Evolutionary conservation across 64 coral and sea anemone genomes (phyloP), one percentile per base, ranked within the genome.

Genomic region (Astreopora myriophthalma): DNA sequence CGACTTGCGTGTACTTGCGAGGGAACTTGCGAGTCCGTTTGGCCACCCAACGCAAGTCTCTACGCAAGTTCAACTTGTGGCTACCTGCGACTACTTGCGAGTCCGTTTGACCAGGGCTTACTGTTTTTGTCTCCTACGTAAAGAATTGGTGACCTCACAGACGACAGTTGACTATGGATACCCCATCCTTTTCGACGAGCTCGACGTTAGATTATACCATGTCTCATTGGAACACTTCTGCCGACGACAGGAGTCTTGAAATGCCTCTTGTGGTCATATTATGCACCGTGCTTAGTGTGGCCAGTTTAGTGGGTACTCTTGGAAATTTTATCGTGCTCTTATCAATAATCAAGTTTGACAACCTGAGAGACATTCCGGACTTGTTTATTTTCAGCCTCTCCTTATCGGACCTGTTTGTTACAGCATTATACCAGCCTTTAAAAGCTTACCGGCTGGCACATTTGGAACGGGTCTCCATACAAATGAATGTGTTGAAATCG

Each of bases 341-440:
- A 1, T 63, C 79, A 57, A 65, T 83, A 4, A 83, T 83, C 33
- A 83, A 83, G 34, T 83, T 83, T 33, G 57, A 83, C 17, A 16
- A 65, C 52, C 58, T 83, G 55, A 83, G 79, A n/a, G 79, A 32
- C 22, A 83, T 83, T 1, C 79, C 79, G 24, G 79, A 83, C 32
- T 83, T 83, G 17, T 83, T 83, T 35, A 83, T 83, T 83, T 83
- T 83, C 8, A 83, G 79, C 22, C 57, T 83, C 16, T 83, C 79
- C 6, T 64, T 39, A n/a, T 83, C 79, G 8, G 79, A 83, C 29
- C 10, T 64, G 9, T 32, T 83, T 20, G 79, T 83, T 22, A 38
- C 79, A 38, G 6, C 79, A 23, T 24, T 83, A 8, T 83, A 64
- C 12, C 79, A 83, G 33, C 79, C 79, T 63, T 83, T 83, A 11